Percentiles rank a stretch among this genome's conserved stretches.
These are phyloP conservation scores for Pocillopora meandrina DNA, from an alignment of 92 coral and sea anemone genomes.

Conservation along the genomic window DNA sequence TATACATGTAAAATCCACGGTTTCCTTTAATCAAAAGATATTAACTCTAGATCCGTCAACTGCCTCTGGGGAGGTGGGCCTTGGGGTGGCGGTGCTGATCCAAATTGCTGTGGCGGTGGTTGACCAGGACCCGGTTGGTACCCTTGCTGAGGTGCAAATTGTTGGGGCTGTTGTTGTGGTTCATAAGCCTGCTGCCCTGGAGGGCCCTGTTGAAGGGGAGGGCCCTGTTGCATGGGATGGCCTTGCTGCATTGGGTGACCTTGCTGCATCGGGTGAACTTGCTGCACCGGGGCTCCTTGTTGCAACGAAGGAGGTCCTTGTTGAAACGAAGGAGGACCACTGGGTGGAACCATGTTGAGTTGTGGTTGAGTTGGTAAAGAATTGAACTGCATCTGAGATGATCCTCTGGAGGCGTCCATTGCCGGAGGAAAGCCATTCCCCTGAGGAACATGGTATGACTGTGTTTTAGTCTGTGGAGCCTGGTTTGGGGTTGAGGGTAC, in stretches of 20 bases:
- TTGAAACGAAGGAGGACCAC: conserved; percentile 43
- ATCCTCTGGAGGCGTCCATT: conserved; percentile 15
- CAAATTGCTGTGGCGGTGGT: conserved; percentile 61
- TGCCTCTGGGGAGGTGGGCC: conserved; percentile 85
- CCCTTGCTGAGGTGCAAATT: conserved; percentile 24
- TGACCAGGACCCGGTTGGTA: conserved; percentile 54
- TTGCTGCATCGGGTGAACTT: conserved; percentile 19
- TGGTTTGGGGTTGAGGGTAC: conserved; percentile 41
- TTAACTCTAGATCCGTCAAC: conserved; percentile 83
- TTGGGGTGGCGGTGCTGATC: conserved; percentile 59
- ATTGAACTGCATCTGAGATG: conserved; percentile 33
- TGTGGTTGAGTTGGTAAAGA: conserved; percentile 25
- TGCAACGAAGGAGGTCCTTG: conserved; percentile 44
- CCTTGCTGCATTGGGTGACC: conserved; percentile 35
- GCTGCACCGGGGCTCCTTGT: conserved; percentile 39
- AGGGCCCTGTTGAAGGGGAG: conserved; percentile 31
- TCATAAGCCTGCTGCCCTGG: conserved; percentile 59
- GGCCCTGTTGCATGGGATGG: conserved; percentile 11
- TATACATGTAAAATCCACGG: background rate
- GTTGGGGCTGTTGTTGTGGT: conserved; percentile 65
- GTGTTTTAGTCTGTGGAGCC: conserved; percentile 7
- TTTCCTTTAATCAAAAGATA: conserved; percentile 80
- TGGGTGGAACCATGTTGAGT: conserved; percentile 10
- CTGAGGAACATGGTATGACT: conserved; percentile 34
- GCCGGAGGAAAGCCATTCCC: conserved; percentile 25